A percentile compares a stretch with the other conserved stretches of the same genome.
Evolutionary conservation across 1,140 invertebrate genomes (phyloP).

Genomic region (Nephila pilipes): DNA sequence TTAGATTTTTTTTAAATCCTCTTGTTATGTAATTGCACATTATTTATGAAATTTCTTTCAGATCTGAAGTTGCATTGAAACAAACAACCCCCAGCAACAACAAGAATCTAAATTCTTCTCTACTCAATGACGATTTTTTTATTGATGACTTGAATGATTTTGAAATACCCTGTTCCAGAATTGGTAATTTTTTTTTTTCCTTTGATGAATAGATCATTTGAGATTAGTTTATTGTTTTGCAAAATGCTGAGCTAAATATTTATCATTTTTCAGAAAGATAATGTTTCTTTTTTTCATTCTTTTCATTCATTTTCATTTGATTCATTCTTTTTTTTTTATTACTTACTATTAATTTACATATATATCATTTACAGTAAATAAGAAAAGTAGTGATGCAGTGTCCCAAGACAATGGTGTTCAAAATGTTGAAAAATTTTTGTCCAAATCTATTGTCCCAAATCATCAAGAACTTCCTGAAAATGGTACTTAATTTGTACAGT

Average conservation of each 20-base stretch:
- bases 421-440: background rate
- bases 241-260: too few relatives aligned
- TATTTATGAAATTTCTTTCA: background rate
- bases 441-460: background rate
- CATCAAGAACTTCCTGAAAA: background rate
- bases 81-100: background rate
- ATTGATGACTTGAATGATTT: slow-evolving; percentile 60
- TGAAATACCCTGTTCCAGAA: slow-evolving; percentile 52
- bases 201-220: too few relatives aligned
- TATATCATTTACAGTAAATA: background rate
- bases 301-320: too few relatives aligned
- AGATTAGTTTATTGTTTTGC: too few relatives aligned
- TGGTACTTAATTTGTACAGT: background rate
- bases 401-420: background rate
- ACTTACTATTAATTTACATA: too few relatives aligned
- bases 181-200: slow-evolving; percentile 9
- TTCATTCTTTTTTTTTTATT: too few relatives aligned
- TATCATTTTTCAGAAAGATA: too few relatives aligned
- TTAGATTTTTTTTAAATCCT: too few relatives aligned
- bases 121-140: slow-evolving; percentile 51
- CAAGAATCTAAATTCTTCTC: slow-evolving; percentile 33
- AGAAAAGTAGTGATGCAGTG: background rate
- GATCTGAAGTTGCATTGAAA: background rate
- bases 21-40: too few relatives aligned
- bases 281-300: too few relatives aligned